Conservation (phyloP, 2,113 vertebrate species). For the Sylvia atricapilla region DNA sequence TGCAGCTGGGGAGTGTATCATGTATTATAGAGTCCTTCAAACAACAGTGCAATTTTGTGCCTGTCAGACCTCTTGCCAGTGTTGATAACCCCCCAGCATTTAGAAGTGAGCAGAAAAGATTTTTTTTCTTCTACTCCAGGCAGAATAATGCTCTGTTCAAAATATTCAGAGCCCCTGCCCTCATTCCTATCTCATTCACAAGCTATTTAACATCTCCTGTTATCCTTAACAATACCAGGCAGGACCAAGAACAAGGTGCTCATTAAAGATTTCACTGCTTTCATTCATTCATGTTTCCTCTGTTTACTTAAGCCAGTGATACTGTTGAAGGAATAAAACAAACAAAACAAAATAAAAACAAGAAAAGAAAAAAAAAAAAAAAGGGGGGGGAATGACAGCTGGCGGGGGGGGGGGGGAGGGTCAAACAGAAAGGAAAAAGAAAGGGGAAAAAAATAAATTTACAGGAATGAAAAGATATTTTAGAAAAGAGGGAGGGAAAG, state of each 20-base stretch:
- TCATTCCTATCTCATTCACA: not conserved
- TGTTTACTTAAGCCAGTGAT: slow-evolving; percentile 21
- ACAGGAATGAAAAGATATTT: slow-evolving; percentile 36
- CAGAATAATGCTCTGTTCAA: not conserved
- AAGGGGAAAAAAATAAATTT: not conserved
- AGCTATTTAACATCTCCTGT: not conserved
- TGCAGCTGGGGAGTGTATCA: not conserved
- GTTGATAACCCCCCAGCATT: slow-evolving; percentile 28
- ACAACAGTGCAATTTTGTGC: slow-evolving; percentile 6
- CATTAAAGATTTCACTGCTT: not conserved
- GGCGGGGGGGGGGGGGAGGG: not conserved
- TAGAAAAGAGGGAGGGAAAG: slow-evolving; percentile 55
- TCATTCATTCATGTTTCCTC: slow-evolving; percentile 51
- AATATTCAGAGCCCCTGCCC: not conserved
- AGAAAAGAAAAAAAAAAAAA: not conserved
- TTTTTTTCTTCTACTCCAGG: slow-evolving; percentile 22
- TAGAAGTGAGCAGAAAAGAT: slow-evolving; percentile 29
- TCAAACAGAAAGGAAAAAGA: not conserved
- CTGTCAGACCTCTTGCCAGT: slow-evolving; percentile 25
- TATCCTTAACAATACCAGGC: not conserved
- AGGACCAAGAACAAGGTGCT: slow-evolving; percentile 44
- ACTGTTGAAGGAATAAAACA: slow-evolving; percentile 34
- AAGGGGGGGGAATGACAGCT: not conserved
- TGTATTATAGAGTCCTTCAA: slow-evolving; percentile 8
- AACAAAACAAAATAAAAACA: not conserved